phyloP scores from a whole-genome alignment of 2,113 vertebrate genomes.

The Carlito syrichta region DNA sequence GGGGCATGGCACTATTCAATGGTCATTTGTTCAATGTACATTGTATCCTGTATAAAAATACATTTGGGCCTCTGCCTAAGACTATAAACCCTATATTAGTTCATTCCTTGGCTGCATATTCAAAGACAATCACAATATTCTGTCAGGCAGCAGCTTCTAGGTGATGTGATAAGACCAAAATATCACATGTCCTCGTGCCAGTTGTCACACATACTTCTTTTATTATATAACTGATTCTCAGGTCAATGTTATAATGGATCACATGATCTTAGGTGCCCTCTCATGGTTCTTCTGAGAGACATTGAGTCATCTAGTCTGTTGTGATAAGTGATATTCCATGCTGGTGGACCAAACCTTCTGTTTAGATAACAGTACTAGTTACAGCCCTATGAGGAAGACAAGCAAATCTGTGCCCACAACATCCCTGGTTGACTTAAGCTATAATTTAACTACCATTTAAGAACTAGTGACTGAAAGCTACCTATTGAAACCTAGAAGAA shows the following conservation, averaged over 20 bases:
- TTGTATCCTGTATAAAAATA: background rate
- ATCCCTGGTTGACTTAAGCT: background rate
- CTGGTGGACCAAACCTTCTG: background rate
- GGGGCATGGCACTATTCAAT: background rate
- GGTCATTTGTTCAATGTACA: background rate
- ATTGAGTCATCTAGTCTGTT: background rate
- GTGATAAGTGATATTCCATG: background rate
- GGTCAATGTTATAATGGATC: background rate
- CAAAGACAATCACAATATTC: background rate
- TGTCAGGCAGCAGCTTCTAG: background rate
- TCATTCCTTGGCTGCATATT: background rate
- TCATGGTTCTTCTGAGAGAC: background rate
- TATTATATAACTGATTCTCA: background rate
- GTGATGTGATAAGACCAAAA: background rate
- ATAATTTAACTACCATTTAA: background rate
- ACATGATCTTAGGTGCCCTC: background rate
- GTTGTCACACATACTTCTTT: background rate
- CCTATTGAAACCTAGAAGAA: no score
- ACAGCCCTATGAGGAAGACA: background rate
- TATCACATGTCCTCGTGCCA: background rate
- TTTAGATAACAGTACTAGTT: background rate
- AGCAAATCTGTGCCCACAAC: background rate
- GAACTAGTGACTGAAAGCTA: no score
- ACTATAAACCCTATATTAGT: background rate
- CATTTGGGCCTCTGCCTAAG: background rate